A percentile compares a stretch with the other conserved stretches of the same genome.
phyloP scores from a whole-genome alignment of 2,888 invertebrate genomes.

The Xylophagus ater region DNA sequence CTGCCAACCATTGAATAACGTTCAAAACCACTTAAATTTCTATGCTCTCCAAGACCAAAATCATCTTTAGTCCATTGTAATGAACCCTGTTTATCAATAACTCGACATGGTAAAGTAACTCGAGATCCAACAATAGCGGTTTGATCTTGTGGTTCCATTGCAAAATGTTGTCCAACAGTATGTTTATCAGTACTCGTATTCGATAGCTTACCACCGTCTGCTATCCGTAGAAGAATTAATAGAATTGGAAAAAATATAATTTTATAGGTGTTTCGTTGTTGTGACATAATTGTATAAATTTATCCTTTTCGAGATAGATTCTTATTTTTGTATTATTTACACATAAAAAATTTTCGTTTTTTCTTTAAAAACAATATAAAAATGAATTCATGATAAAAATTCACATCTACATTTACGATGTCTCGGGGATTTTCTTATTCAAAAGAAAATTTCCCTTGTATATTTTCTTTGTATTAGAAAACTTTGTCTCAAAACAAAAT shows the following conservation, averaged over 20 bases:
- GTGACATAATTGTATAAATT: background rate
- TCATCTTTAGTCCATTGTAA: conserved; percentile 97
- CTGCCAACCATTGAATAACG: conserved; percentile 94
- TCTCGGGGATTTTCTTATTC: too few species aligned
- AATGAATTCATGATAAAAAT: too few species aligned
- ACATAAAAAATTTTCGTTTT: too few species aligned
- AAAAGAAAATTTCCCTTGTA: too few species aligned
- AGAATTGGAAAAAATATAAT: conserved; percentile 18
- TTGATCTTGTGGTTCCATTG: conserved; percentile 85
- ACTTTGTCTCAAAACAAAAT: too few species aligned
- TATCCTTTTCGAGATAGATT: background rate
- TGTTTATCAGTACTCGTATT: conserved; percentile 10
- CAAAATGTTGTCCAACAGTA: conserved; percentile 63
- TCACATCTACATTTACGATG: too few species aligned
- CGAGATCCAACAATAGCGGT: conserved; percentile 80
- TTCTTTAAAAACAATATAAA: too few species aligned
- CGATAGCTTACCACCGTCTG: conserved; percentile 10
- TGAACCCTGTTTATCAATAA: conserved; percentile 76
- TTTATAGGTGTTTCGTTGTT: conserved; percentile 15
- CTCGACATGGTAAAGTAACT: conserved; percentile 81
- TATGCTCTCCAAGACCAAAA: conserved; percentile 84
- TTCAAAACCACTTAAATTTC: conserved; percentile 83
- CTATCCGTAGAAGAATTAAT: conserved; percentile 16
- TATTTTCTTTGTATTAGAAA: too few species aligned
- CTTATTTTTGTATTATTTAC: too few species aligned